These are phyloP conservation scores for Capra hircus DNA, from an alignment of 2,113 vertebrate genomes.

Conservation along the genomic window DNA sequence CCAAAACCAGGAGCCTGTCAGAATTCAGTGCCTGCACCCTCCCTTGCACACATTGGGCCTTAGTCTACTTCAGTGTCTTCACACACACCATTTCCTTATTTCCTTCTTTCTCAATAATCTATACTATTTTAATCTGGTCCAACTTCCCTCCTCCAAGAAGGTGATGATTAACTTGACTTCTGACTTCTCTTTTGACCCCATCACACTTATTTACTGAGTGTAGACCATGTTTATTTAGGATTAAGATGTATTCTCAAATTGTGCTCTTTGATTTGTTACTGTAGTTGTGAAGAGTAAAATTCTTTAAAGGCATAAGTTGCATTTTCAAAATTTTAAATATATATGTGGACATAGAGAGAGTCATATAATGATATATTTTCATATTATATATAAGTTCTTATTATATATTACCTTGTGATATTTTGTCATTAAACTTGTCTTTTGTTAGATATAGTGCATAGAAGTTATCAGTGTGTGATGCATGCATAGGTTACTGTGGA, in stretches of 20 bases:
- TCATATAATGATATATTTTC: not conserved
- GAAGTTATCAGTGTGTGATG: not conserved
- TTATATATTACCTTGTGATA: not conserved
- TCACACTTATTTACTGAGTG: not conserved
- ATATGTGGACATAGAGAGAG: not conserved
- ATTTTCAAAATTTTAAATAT: not conserved
- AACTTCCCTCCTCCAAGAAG: not conserved
- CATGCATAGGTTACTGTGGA: not conserved
- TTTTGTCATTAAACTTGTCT: slow-evolving; percentile 7
- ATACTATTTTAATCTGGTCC: not conserved
- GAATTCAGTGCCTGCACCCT: not conserved
- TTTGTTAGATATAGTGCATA: not conserved
- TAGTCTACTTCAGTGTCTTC: not conserved
- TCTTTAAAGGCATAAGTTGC: not conserved
- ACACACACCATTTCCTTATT: not conserved
- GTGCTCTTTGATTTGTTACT: not conserved
- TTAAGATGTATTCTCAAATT: not conserved
- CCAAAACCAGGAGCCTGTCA: not conserved
- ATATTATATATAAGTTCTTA: not conserved
- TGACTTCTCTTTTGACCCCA: not conserved
- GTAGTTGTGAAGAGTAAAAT: not conserved
- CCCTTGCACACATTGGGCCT: not conserved
- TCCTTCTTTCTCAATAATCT: not conserved
- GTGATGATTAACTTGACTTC: not conserved
- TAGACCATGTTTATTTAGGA: not conserved